Conservation (phyloP, 2,797 vertebrate species). For the Fistularia commersonii region DNA sequence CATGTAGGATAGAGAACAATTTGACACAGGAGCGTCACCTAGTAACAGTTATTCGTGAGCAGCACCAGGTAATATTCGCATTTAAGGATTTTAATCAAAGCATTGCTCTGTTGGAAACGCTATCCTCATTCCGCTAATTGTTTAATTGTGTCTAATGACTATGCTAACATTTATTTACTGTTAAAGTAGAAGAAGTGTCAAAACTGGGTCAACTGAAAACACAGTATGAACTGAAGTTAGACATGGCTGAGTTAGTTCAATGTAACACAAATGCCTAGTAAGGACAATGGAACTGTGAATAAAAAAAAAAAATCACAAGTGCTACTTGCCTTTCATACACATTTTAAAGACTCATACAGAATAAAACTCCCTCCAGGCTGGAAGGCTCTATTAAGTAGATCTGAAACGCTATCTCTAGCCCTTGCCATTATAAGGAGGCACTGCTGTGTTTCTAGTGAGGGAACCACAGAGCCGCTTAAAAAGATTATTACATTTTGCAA, state of each 20-base stretch:
- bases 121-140: too few relatives aligned
- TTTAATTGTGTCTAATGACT: too few relatives aligned
- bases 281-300: neutral
- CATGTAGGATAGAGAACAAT: too few relatives aligned
- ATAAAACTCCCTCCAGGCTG: constrained; percentile 15
- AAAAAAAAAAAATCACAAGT: constrained; percentile 9
- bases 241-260: constrained; percentile 33
- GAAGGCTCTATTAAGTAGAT: constrained; percentile 29
- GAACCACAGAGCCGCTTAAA: constrained; percentile 44
- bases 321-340: constrained; percentile 24
- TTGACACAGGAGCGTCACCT: too few relatives aligned
- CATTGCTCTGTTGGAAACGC: too few relatives aligned
- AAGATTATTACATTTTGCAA: constrained; percentile 53
- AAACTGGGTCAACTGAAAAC: constrained; percentile 11
- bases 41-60: too few relatives aligned
- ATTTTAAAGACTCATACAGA: constrained; percentile 27
- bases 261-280: constrained; percentile 22
- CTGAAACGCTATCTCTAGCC: constrained; percentile 30
- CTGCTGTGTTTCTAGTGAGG: constrained; percentile 25
- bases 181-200: neutral
- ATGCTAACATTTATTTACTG: too few relatives aligned
- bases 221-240: constrained; percentile 23
- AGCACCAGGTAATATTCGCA: too few relatives aligned
- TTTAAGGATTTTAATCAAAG: too few relatives aligned
- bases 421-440: constrained; percentile 17